Evolutionary conservation across 2,888 invertebrate species (phyloP).

Genomic region (Hofmannophila pseudospretella): DNA sequence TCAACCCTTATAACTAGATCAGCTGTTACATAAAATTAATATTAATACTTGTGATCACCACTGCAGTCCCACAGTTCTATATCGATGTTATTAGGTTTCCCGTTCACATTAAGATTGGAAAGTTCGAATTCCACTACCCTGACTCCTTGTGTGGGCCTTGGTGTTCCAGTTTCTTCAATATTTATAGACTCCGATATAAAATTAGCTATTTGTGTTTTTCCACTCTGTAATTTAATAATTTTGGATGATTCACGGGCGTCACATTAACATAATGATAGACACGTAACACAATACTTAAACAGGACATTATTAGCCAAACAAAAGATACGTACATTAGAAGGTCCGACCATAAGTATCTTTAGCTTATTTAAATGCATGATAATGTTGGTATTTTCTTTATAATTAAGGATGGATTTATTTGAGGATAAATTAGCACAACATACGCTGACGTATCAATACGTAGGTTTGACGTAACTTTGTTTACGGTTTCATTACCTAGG

Average conservation of each 20-base stretch:
- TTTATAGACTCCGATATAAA: constrained; percentile 82
- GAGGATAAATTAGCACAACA: no score
- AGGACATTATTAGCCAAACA: not conserved
- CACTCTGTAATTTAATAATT: constrained; percentile 73
- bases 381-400: not conserved
- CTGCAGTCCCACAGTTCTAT: constrained; percentile 90
- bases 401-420: no score
- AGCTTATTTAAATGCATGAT: constrained; percentile 63
- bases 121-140: constrained; percentile 88
- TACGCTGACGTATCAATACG: no score
- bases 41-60: constrained; percentile 83
- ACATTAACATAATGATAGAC: not conserved
- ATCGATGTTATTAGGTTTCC: constrained; percentile 78
- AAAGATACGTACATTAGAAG: constrained; percentile 61
- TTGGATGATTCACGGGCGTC: not conserved
- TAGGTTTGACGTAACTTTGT: no score
- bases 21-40: not conserved
- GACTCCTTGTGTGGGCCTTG: constrained; percentile 84
- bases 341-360: constrained; percentile 78
- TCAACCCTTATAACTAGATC: not conserved
- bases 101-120: constrained; percentile 77
- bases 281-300: no score
- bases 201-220: constrained; percentile 84
- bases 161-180: constrained; percentile 79
- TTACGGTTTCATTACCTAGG: not conserved